Evolutionary conservation across 2,113 vertebrate genomes (phyloP).

Genomic region (Anarrhichthys ocellatus): DNA sequence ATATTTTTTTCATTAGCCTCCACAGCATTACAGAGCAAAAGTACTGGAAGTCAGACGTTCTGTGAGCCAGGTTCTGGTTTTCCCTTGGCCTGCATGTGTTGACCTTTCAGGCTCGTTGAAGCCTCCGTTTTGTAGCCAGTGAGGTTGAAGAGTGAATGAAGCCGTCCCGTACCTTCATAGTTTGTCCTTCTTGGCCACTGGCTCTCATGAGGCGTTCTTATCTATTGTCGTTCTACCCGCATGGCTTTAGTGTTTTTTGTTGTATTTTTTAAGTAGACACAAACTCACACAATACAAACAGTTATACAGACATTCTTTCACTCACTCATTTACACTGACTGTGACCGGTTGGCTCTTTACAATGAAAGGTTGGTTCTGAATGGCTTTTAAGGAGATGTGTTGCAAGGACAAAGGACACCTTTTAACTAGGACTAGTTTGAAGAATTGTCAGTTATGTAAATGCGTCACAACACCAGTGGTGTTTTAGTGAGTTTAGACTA

Average conservation of each 20-base stretch:
- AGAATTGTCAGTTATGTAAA: slow-evolving; percentile 12
- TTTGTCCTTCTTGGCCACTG: slow-evolving; percentile 40
- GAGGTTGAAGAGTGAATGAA: slow-evolving; percentile 38
- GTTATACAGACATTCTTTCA: slow-evolving; percentile 27
- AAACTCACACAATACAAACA: slow-evolving; percentile 55
- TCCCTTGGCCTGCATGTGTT: slow-evolving; percentile 25
- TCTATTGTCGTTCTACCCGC: slow-evolving; percentile 57
- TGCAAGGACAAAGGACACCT: slow-evolving; percentile 16
- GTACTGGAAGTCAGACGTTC: slow-evolving; percentile 43
- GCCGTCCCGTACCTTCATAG: slow-evolving; percentile 2
- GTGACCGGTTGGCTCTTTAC: slow-evolving; percentile 32
- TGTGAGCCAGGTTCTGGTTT: slow-evolving; percentile 8
- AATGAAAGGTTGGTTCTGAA: slow-evolving; percentile 45
- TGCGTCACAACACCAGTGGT: slow-evolving; percentile 22
- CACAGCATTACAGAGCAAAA: slow-evolving; percentile 40
- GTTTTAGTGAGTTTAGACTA: background rate
- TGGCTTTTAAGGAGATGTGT: slow-evolving; percentile 61
- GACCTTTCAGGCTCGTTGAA: slow-evolving; percentile 26
- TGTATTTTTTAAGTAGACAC: slow-evolving; percentile 29
- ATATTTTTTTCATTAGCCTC: slow-evolving; percentile 11
- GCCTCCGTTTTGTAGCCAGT: slow-evolving; percentile 36
- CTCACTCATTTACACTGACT: slow-evolving; percentile 36
- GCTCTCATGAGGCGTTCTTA: slow-evolving; percentile 69
- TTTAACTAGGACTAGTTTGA: slow-evolving; percentile 26
- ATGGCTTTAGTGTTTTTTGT: slow-evolving; percentile 65